Conservation (phyloP, 2,888 invertebrate species). For the Orthosia gothica region DNA sequence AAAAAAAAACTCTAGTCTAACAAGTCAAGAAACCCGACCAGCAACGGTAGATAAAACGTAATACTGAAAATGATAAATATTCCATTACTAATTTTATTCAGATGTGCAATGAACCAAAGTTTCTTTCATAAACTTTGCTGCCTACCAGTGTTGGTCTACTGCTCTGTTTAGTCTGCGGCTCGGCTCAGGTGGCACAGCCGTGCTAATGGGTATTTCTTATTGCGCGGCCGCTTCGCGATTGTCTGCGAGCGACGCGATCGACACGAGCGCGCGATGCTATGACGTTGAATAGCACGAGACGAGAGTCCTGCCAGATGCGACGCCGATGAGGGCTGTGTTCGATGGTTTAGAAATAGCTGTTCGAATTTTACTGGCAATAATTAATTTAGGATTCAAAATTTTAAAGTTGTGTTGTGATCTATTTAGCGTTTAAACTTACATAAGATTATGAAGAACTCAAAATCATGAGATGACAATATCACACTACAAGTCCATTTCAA, state of each 20-base stretch:
- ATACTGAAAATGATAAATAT: neutral
- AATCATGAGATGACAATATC: no score
- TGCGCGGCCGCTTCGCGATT: constrained; percentile 40
- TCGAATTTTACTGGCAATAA: neutral
- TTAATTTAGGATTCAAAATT: no score
- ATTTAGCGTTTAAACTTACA: no score
- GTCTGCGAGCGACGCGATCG: constrained; percentile 34
- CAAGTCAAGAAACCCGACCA: neutral
- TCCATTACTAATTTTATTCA: neutral
- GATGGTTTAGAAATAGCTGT: neutral
- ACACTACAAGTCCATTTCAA: no score
- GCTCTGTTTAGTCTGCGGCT: constrained; percentile 9
- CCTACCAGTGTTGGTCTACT: constrained; percentile 17
- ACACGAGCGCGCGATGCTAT: constrained; percentile 6
- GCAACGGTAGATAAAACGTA: neutral
- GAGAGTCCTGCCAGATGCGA: constrained; percentile 39
- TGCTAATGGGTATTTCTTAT: constrained; percentile 65
- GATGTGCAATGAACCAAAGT: no score
- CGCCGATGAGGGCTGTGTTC: neutral
- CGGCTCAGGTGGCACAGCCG: constrained; percentile 57
- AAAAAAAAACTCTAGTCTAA: neutral
- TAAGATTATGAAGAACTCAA: no score
- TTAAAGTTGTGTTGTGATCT: no score
- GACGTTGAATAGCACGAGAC: constrained; percentile 14
- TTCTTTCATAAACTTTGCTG: neutral